phyloP scores from a whole-genome alignment of 2,797 vertebrate genomes.

The Lithobates sylvaticus region DNA sequence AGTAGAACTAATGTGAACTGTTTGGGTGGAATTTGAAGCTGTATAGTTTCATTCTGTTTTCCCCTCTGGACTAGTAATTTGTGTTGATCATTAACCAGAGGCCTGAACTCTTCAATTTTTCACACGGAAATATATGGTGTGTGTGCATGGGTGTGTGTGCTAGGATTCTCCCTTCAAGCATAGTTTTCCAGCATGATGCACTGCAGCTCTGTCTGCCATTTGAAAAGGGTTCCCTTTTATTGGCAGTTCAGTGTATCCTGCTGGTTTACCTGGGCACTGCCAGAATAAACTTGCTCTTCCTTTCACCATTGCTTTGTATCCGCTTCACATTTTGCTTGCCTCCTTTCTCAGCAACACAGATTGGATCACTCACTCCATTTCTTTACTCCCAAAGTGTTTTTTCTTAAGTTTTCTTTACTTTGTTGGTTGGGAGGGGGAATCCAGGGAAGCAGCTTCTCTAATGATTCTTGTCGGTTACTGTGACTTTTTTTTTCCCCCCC shows the following conservation, averaged over 20 bases:
- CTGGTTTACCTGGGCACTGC: conserved; percentile 49
- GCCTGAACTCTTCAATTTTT: conserved; percentile 42
- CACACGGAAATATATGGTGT: conserved; percentile 27
- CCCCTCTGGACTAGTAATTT: background rate
- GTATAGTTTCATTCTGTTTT: background rate
- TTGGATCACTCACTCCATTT: conserved; percentile 35
- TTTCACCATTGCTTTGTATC: conserved; percentile 55
- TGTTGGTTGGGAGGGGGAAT: conserved; percentile 68
- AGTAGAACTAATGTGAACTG: background rate
- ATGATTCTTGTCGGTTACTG: conserved; percentile 87
- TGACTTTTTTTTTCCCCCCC: conserved; percentile 85
- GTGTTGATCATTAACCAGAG: conserved; percentile 30
- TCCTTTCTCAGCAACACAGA: conserved; percentile 57
- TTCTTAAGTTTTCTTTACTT: conserved; percentile 42
- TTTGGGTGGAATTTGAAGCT: conserved; percentile 15
- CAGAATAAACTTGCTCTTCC: conserved; percentile 39
- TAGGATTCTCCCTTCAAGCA: conserved; percentile 23
- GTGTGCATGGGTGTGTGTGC: conserved; percentile 44
- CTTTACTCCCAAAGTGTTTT: conserved; percentile 25
- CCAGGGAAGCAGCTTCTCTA: conserved; percentile 61
- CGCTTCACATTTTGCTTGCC: conserved; percentile 59
- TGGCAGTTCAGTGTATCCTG: conserved; percentile 36
- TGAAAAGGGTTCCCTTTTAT: conserved; percentile 4
- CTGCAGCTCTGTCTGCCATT: conserved; percentile 26
- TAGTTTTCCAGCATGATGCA: conserved; percentile 46